phyloP scores from a whole-genome alignment of 2,113 vertebrate genomes.

The Triplophysa tibetana region DNA sequence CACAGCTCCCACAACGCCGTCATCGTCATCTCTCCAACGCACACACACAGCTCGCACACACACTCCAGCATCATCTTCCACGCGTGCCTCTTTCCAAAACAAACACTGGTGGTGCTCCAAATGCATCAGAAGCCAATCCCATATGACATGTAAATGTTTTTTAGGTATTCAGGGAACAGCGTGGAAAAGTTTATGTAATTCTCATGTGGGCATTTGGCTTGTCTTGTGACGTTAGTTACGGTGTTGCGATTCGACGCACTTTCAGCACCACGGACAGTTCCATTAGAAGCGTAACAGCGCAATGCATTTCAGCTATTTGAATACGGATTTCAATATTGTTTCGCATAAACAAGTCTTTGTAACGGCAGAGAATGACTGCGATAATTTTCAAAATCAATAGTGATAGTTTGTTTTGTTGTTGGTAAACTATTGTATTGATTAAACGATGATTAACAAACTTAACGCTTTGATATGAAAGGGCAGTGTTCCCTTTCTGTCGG shows the following conservation, averaged over 20 bases:
- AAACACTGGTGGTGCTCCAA: slow-evolving; percentile 30
- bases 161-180: not conserved
- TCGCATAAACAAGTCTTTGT: not conserved
- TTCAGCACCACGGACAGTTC: slow-evolving; percentile 27
- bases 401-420: too few species aligned
- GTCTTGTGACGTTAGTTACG: not conserved
- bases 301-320: not conserved
- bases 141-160: slow-evolving; percentile 2
- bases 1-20: slow-evolving; percentile 47
- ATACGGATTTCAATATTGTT: not conserved
- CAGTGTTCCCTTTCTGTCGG: too few species aligned
- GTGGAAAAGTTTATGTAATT: slow-evolving; percentile 28
- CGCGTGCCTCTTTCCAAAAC: slow-evolving; percentile 38
- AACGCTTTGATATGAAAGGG: not conserved
- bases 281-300: not conserved
- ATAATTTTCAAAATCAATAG: too few species aligned
- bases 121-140: slow-evolving; percentile 22
- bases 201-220: not conserved
- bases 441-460: not conserved
- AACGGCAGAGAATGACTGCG: not conserved
- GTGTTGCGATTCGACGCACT: not conserved
- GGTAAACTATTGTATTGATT: not conserved
- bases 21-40: slow-evolving; percentile 44
- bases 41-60: not conserved
- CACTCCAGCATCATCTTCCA: slow-evolving; percentile 37